Evolutionary conservation across 2,797 vertebrate species (phyloP), one percentile per base, ranked within the genome.

Genomic region (Basileuterus tristriatus): DNA sequence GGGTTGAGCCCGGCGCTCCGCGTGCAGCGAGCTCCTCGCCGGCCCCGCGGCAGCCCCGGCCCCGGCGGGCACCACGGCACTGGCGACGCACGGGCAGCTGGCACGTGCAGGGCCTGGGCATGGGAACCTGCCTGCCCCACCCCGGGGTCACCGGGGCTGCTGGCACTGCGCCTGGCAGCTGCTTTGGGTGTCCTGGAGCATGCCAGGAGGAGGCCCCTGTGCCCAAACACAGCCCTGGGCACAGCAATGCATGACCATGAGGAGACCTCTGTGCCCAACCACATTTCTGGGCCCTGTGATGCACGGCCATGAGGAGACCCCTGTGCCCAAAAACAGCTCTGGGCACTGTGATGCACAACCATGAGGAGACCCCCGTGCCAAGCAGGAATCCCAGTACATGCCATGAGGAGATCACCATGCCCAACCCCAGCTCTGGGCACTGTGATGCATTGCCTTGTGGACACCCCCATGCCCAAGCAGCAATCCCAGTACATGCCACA

Each of bases 121-220:
- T 0, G 0, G 58, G 56, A 2, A 60, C 11, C 7, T 0, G 1
- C 37, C 15, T 56, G 69, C 50, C 16, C 2, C 0, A 8, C 11
- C 34, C 78, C 53, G 2, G 52, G 22, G 0, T 18, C 50, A 24
- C n/a, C 79, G 6, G 2, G 49, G 41, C 11, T 19, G n/a, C 67
- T 3, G 30, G 23, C 37, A 19, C 46, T 2, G 0, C 0, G 39
- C 29, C 37, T 2, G 3, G 55, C 32, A 49, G 24, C 34, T 46
- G 64, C 29, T 44, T 17, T 8, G 5, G 79, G 27, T 27, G 22
- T 16, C 68, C 55, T 6, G 3, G 53, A 14, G 49, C 55, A 2
- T 0, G 1, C 5, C 10, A 4, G 0, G 39, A 29, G 22, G 50
- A 41, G 18, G 27, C 1, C 15, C 18, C 29, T 11, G 11, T 30